A percentile compares a stretch with the other conserved stretches of the same genome.
Conservation (phyloP, 2,888 invertebrate species). For the Eulithis testata region DNA sequence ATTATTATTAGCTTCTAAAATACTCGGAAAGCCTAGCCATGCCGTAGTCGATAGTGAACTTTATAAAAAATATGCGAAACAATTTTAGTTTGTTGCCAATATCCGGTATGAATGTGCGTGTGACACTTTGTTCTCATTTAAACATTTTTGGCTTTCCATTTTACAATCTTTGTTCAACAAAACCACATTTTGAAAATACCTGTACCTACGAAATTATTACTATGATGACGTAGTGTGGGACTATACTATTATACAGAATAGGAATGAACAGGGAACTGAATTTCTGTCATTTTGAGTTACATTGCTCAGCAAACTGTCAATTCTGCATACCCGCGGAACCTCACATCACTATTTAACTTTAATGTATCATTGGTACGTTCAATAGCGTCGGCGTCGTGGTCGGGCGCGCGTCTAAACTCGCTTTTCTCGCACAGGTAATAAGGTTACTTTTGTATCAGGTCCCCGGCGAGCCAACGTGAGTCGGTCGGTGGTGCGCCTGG, state of each 20-base stretch:
- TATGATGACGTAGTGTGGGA: no score
- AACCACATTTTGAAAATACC: background rate
- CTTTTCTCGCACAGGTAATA: conserved; percentile 5
- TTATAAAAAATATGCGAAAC: conserved; percentile 22
- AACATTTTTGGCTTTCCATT: conserved; percentile 15
- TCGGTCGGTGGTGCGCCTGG: conserved; percentile 55
- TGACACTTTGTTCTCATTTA: conserved; percentile 31
- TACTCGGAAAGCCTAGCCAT: background rate
- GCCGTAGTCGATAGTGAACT: conserved; percentile 5
- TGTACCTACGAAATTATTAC: no score
- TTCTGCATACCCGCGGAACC: background rate
- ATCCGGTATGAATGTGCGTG: conserved; percentile 33
- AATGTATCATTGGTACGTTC: no score
- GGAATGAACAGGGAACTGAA: no score
- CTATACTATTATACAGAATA: no score
- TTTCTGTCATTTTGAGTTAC: no score
- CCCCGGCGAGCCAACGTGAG: conserved; percentile 64
- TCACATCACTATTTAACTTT: background rate
- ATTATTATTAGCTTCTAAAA: no score
- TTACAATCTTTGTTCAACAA: conserved; percentile 10
- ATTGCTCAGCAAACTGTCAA: no score
- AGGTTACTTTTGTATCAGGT: conserved; percentile 52
- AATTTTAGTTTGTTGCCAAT: conserved; percentile 39
- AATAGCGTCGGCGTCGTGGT: conserved; percentile 12
- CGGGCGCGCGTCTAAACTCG: conserved; percentile 6